Conservation (phyloP, 2,113 vertebrate species). For the Vimba vimba region DNA sequence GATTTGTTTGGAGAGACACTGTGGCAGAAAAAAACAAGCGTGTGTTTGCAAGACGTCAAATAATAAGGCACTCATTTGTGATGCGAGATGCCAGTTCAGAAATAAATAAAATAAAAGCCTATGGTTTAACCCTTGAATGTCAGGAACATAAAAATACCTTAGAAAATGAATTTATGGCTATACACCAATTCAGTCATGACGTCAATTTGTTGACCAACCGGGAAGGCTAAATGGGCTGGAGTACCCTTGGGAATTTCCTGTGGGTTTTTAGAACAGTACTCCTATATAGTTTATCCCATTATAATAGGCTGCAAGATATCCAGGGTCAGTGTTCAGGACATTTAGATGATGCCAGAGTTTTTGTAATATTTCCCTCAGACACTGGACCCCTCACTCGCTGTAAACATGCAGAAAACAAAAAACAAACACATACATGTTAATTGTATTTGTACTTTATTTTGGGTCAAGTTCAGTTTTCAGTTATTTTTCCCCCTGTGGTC, state of each 20-base stretch:
- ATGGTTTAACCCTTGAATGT: conserved; percentile 5
- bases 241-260: neutral
- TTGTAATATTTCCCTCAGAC: too few species aligned
- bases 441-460: too few species aligned
- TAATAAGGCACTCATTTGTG: neutral
- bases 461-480: too few species aligned
- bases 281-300: too few species aligned
- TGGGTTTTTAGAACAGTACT: neutral
- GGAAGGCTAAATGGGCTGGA: neutral
- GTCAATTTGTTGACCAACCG: neutral
- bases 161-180: neutral
- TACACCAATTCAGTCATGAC: neutral
- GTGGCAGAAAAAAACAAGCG: neutral
- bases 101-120: neutral
- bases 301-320: too few species aligned
- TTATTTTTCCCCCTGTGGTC: neutral
- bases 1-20: neutral
- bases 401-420: too few species aligned
- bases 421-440: too few species aligned
- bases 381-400: too few species aligned
- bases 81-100: neutral
- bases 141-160: neutral
- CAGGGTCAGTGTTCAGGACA: too few species aligned
- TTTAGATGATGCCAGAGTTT: too few species aligned
- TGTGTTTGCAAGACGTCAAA: neutral